A percentile compares a stretch with the other conserved stretches of the same genome.
Evolutionary conservation across 2,888 invertebrate species (phyloP).

Genomic region (Eupithecia inturbata): DNA sequence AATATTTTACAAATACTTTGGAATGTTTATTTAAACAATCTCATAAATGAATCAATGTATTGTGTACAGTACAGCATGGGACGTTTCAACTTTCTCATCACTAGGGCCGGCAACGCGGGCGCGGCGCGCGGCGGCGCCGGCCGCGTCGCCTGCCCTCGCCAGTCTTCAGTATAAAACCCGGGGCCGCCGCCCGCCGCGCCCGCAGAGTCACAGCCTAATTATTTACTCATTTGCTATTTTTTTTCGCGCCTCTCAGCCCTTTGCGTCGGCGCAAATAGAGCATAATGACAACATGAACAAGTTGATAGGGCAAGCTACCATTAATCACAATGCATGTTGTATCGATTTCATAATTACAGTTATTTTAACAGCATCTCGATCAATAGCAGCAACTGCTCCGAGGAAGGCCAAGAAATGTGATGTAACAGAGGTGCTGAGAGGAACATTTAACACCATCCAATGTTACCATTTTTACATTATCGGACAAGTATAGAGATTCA

Average conservation of each 20-base stretch:
- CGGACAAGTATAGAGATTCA: slow-evolving; percentile 75
- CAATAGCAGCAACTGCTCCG: slow-evolving; percentile 29
- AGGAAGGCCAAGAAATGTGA: slow-evolving; percentile 22
- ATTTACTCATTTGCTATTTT: slow-evolving; percentile 74
- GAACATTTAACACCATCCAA: slow-evolving; percentile 77
- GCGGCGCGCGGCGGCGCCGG: background rate
- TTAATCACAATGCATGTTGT: slow-evolving; percentile 39
- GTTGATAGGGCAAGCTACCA: slow-evolving; percentile 27
- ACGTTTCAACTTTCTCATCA: slow-evolving; percentile 45
- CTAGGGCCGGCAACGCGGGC: slow-evolving; percentile 19
- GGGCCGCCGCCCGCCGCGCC: slow-evolving; percentile 29
- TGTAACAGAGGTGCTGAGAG: slow-evolving; percentile 51
- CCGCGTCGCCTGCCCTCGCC: background rate
- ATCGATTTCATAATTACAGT: slow-evolving; percentile 38
- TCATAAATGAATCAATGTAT: slow-evolving; percentile 76
- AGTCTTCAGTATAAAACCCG: background rate
- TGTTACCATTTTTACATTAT: slow-evolving; percentile 75
- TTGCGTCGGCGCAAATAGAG: slow-evolving; percentile 39
- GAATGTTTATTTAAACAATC: slow-evolving; percentile 83
- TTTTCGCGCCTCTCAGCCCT: slow-evolving; percentile 61
- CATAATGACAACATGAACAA: slow-evolving; percentile 32
- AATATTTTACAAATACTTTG: slow-evolving; percentile 84
- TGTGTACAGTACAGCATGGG: slow-evolving; percentile 55
- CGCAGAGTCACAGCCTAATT: slow-evolving; percentile 56
- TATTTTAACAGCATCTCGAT: slow-evolving; percentile 39